Evolutionary conservation across 1,140 invertebrate genomes (phyloP), one percentile per base, ranked within the genome.

Genomic region (Mactra quadrangularis): DNA sequence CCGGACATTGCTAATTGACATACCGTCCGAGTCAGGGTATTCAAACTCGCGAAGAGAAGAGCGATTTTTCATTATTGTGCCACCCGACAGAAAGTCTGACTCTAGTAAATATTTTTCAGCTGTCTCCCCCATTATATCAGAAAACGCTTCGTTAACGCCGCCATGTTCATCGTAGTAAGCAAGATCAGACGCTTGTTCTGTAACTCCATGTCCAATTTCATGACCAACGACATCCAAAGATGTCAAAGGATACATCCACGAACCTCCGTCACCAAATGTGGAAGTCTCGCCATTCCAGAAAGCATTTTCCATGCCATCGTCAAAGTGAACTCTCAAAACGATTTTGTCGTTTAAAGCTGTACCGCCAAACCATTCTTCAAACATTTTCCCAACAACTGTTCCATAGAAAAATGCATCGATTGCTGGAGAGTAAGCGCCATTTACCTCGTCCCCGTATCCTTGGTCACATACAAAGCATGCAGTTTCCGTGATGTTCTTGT

Each of bases 91-190:
- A 77, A 79, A 84, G 27, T 87, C 84, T 3, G 52, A 38, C 31
- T 66, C 53, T 13, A 45, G 27, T 0, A 83, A 7, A 33, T 78
- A 84, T 3, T 53, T 66, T 66, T 88, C 83, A 1, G 52, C 77
- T 1, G 70, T 70, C 45, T 90, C 87, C 1, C 88, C 89, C 17
- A 86, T 71, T 17, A 90, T 86, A 68, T 90, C 88, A 1, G 87
- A 88, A 60, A 87, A 90, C 1, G 89, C 87, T 76, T 90, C 89
- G 66, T 89, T 87, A 3, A 90, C 84, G 22, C 77, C 88, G 25
- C 87, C 89, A 11, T 81, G 72, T 57, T 89, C 74, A 9, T 77
- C 76, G 13, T 45, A 47, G 59, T 90, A 90, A 29, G 74, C 47
- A 22, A 90, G 82, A 47, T 79, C 59, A 22, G 89, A 89, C 13